These are phyloP conservation scores for Drosophila meridionalis DNA, from an alignment of 2,888 invertebrate genomes.

Conservation along the genomic window DNA sequence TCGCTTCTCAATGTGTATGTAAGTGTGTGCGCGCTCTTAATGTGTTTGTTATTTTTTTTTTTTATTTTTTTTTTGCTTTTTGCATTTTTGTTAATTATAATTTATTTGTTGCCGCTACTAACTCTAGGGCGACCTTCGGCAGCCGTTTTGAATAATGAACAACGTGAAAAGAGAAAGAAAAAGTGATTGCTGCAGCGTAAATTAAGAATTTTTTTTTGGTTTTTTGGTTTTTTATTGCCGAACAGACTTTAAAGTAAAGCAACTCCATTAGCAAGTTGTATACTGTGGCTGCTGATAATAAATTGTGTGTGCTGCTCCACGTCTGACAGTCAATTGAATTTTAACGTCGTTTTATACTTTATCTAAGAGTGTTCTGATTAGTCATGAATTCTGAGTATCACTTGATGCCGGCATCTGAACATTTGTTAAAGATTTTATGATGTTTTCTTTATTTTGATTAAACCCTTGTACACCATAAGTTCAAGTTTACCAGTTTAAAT, in stretches of 20 bases:
- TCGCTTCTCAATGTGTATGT: slow-evolving; percentile 40
- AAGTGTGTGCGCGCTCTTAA: slow-evolving; percentile 22
- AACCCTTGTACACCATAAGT: background rate
- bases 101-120: slow-evolving; percentile 64
- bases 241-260: slow-evolving; percentile 10
- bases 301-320: background rate
- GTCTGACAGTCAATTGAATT: slow-evolving; percentile 8
- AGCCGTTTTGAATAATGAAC: slow-evolving; percentile 27
- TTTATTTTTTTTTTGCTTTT: slow-evolving; percentile 14
- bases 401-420: background rate
- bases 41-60: slow-evolving; percentile 30
- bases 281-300: slow-evolving; percentile 19
- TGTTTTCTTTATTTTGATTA: too few relatives aligned
- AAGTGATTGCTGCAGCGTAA: slow-evolving; percentile 47
- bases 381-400: background rate
- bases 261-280: slow-evolving; percentile 33
- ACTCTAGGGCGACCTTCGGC: slow-evolving; percentile 71
- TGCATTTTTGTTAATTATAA: slow-evolving; percentile 70
- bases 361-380: background rate
- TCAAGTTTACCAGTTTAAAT: background rate
- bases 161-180: slow-evolving; percentile 14
- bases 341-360: background rate
- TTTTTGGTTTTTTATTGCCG: background rate
- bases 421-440: background rate
- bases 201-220: slow-evolving; percentile 15